Evolutionary conservation across 2,888 invertebrate species (phyloP), one percentile per base, ranked within the genome.

Genomic region (Penaeus monodon): DNA sequence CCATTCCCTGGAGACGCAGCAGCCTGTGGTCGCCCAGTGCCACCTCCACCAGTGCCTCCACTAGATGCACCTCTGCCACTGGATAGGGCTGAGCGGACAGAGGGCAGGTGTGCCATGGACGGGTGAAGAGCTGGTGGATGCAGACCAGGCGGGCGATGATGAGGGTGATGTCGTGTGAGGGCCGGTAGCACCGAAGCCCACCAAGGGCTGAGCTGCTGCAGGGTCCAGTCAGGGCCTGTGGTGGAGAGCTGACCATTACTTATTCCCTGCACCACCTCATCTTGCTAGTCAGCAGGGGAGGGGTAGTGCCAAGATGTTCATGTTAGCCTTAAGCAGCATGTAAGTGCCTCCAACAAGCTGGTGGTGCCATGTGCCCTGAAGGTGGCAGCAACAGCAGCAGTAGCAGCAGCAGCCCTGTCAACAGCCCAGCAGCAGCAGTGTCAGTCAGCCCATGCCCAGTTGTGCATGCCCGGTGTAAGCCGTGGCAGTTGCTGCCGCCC

Each of bases 151-250:
- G 64, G 73, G 83, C 82, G 88, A 38, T 85, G 85, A 57, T 88
- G 85, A 33, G 85, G 89, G 27, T 89, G 89, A 24, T 89, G 88
- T 33, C 88, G 84, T n/a, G 89, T 81, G 57, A 89, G 85, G 74
- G 88, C 88, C 17, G 89, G 89, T 57, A 89, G 84, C 38, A 89
- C 84, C 63, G 88, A 86, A 17, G 89, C 86, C 89, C 89, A 89
- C 89, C 89, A 89, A 33, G 88, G 88, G n/a, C 86, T 83, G 63
- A 89, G 86, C 70, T 88, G 86, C 81, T 83, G 89, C 81, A 86
- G 81, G 29, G 86, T 81, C 89, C 89, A 89, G 66, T 86, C 88
- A 38, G 76, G 49, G 79, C 84, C 85, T 80, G 80, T 80, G 74
- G 64, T 80, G 74, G 68, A 78, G 84, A 79, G 77, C 78, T 70